phyloP scores from a whole-genome alignment of 2,113 vertebrate genomes.

The Otis tarda region DNA sequence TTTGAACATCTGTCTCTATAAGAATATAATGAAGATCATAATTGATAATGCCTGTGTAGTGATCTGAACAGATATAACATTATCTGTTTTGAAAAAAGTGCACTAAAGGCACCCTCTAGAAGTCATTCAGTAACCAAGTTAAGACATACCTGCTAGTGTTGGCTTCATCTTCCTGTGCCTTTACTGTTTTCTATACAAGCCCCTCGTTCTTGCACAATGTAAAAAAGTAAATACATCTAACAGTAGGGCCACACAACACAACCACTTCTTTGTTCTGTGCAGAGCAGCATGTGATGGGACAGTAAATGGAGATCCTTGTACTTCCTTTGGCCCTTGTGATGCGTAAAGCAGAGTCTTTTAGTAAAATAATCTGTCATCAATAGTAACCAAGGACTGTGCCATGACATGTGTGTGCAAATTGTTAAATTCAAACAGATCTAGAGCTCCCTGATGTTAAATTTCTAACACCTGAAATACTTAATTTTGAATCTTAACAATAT shows the following conservation, averaged over 20 bases:
- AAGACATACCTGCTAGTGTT: background rate
- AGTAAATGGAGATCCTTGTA: background rate
- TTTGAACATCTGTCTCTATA: background rate
- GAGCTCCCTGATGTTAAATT: background rate
- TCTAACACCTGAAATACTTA: background rate
- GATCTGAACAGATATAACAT: background rate
- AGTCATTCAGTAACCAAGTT: background rate
- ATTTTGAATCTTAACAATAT: background rate
- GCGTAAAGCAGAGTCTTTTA: background rate
- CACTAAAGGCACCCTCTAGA: rapidly evolving
- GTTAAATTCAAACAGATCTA: background rate
- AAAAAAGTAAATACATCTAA: background rate
- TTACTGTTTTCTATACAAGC: background rate
- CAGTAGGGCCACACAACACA: background rate
- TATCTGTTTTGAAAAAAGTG: background rate
- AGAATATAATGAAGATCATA: background rate
- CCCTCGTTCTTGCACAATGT: background rate
- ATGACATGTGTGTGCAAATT: background rate
- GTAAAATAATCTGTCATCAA: background rate
- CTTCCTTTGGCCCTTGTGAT: background rate
- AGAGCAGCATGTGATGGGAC: background rate
- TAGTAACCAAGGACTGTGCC: background rate
- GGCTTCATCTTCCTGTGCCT: background rate
- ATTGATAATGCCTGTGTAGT: background rate
- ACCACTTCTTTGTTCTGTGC: background rate